phyloP scores from a whole-genome alignment of 2,888 invertebrate genomes.

The Euclidia mi region DNA sequence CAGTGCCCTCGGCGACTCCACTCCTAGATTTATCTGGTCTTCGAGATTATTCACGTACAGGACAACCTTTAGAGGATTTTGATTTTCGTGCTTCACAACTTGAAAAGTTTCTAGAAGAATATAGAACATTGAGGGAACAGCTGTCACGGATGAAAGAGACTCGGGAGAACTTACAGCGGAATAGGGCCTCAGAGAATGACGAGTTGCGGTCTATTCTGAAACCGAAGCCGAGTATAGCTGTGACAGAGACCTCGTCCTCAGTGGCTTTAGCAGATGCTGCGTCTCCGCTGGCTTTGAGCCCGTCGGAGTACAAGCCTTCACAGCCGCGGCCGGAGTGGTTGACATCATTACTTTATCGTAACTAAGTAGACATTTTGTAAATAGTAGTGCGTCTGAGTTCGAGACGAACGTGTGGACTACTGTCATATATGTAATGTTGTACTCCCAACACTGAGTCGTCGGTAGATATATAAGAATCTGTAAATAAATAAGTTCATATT shows the following conservation, averaged over 20 bases:
- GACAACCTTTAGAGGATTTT: conserved; percentile 89
- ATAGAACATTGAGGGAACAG: conserved; percentile 94
- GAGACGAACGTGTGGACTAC: conserved; percentile 48
- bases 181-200: conserved; percentile 84
- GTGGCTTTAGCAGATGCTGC: conserved; percentile 81
- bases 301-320: conserved; percentile 81
- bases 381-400: conserved; percentile 48
- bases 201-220: conserved; percentile 89
- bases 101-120: conserved; percentile 94
- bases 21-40: conserved; percentile 90
- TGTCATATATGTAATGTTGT: conserved; percentile 23
- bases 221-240: conserved; percentile 88
- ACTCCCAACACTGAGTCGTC: conserved; percentile 46
- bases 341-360: conserved; percentile 83
- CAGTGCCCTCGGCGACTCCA: conserved; percentile 90
- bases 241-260: conserved; percentile 85
- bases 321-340: conserved; percentile 84
- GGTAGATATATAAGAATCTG: conserved; percentile 61
- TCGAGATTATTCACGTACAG: conserved; percentile 83
- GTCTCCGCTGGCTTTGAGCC: conserved; percentile 80
- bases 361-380: conserved; percentile 68
- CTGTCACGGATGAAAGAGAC: conserved; percentile 95
- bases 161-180: conserved; percentile 91
- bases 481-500: conserved; percentile 72
- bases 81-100: conserved; percentile 95